These are phyloP conservation scores for Tenthredo livida DNA, from an alignment of 2,888 invertebrate genomes.

Conservation along the genomic window DNA sequence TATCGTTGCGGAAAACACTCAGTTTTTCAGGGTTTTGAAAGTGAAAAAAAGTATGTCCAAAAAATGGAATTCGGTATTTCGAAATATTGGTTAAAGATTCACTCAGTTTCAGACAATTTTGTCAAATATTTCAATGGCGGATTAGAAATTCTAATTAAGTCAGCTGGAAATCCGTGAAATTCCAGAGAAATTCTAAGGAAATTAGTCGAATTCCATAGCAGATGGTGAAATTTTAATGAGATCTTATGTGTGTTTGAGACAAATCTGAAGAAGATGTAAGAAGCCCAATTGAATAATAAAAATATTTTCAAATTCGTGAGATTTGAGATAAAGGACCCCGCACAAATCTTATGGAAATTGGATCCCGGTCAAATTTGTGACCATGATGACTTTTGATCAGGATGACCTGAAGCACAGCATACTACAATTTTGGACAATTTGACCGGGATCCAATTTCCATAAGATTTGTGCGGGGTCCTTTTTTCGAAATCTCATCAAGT, in stretches of 20 bases:
- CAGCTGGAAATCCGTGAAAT: neutral
- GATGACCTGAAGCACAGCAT: no score
- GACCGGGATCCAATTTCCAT: no score
- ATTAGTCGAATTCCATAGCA: neutral
- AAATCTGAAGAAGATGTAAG: no score
- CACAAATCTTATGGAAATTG: no score
- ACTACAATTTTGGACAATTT: no score
- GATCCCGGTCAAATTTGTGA: no score
- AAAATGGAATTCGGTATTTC: neutral
- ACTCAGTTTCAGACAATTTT: neutral
- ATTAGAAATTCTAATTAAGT: neutral
- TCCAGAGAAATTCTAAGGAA: neutral
- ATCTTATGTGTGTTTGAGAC: neutral
- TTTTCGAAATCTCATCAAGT: neutral
- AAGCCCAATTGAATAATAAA: no score
- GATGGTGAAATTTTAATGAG: slow-evolving; percentile 3
- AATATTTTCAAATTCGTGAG: no score
- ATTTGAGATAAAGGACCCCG: neutral
- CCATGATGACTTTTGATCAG: no score
- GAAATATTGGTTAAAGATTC: neutral
- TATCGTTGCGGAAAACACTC: neutral
- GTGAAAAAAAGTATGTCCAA: neutral
- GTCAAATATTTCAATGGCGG: neutral
- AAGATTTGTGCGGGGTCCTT: no score
- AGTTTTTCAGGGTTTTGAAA: neutral